These are phyloP conservation scores for Pteruthius melanotis DNA, from an alignment of 2,113 vertebrate genomes.

Conservation along the genomic window DNA sequence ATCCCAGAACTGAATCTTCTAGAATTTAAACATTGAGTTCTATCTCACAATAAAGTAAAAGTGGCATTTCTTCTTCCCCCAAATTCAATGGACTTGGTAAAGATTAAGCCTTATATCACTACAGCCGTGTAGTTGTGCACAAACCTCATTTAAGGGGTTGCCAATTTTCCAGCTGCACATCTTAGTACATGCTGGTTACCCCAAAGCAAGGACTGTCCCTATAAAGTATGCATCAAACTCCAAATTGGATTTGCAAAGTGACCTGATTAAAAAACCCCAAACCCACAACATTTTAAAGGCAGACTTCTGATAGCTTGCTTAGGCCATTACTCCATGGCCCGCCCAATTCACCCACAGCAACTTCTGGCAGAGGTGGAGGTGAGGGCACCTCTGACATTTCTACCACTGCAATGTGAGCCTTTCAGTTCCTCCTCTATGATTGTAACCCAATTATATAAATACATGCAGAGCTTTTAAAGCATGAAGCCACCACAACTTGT, in stretches of 20 bases:
- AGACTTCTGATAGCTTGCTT: neutral
- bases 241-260: neutral
- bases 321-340: neutral
- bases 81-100: neutral
- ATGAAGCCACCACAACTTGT: neutral
- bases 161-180: neutral
- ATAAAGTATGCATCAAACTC: neutral
- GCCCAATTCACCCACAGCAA: neutral
- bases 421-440: slow-evolving; percentile 19
- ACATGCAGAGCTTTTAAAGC: neutral
- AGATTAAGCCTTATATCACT: neutral
- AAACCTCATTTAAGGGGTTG: neutral
- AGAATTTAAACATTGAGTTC: neutral
- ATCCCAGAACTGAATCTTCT: neutral
- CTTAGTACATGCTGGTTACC: neutral
- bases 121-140: neutral
- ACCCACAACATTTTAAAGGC: neutral
- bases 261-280: neutral
- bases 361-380: neutral
- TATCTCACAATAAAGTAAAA: neutral
- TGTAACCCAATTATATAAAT: slow-evolving; percentile 2
- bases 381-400: neutral
- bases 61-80: neutral
- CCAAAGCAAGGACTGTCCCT: neutral
- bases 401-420: neutral